Evolutionary conservation across 2,888 invertebrate genomes (phyloP), one percentile per base, ranked within the genome.

Genomic region (Lissonota sp.): DNA sequence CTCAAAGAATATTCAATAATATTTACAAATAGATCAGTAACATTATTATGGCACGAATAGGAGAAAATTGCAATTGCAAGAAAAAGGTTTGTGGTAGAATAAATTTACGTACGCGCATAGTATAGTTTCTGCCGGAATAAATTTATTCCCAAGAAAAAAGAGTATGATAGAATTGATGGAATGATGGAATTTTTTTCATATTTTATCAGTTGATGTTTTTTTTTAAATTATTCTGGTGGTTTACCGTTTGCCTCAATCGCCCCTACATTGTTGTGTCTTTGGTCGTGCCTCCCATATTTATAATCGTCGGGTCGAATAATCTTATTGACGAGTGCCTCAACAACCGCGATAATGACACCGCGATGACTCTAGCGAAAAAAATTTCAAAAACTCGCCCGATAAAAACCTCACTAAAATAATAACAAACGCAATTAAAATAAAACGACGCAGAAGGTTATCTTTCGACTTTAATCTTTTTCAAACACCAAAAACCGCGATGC

Each of bases 51-150:
- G 85, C 84, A 64, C 82, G 79, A 5, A 66, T 84, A 12, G 86
- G 70, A 39, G 79, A 70, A 83, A 85, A 76, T 73, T 90, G 88
- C 76, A 62, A 40, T 70, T 89, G 90, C 82, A 86, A 84, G 67
- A 74, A 78, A 71, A 78, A 14, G 74, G 81, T 81, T 74, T 0
- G 81, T 81, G 46, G 8, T n/a, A 3, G 10, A 44, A 49, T 26
- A 14, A 14, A 14, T 53, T 53, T 14, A 53, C 16, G 0, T 3
- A 53, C 1, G 3, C 12, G 10, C 10, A n/a, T n/a, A 49, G 10
- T 49, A n/a, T 46, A 3, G n/a, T 49, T n/a, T 49, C 49, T 10
- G n/a, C 10, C n/a, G 7, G 8, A 49, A 49, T n/a, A n/a, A n/a
- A n/a, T n/a, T n/a, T n/a, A n/a, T n/a, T n/a, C n/a, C n/a, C n/a